Percentiles rank a stretch among this genome's conserved stretches.
These are phyloP conservation scores for Trissolcus basalis DNA, from an alignment of 1,140 invertebrate species.

Conservation along the genomic window DNA sequence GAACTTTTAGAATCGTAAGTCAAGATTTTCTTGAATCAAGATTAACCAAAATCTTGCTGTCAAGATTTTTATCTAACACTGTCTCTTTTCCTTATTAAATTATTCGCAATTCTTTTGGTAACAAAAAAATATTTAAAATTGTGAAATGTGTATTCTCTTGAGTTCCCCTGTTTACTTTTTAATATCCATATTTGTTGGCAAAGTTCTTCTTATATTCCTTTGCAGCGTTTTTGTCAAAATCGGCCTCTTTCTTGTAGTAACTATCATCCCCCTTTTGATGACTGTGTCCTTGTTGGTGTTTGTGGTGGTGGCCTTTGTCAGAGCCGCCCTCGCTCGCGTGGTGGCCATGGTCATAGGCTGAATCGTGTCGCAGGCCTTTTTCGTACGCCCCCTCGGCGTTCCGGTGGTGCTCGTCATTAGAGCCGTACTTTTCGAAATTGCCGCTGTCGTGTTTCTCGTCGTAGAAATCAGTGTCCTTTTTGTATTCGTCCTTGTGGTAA, in stretches of 20 bases:
- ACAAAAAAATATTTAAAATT: background rate
- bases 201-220: constrained; percentile 67
- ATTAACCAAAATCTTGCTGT: too few species aligned
- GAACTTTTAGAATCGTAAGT: too few species aligned
- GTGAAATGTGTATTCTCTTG: background rate
- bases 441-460: constrained; percentile 82
- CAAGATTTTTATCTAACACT: too few species aligned
- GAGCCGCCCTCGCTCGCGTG: constrained; percentile 72
- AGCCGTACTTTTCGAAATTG: constrained; percentile 78
- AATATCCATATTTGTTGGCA: constrained; percentile 61
- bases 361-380: constrained; percentile 75
- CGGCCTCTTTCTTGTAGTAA: constrained; percentile 68
- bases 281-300: constrained; percentile 70
- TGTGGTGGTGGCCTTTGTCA: constrained; percentile 73
- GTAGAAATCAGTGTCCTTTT: constrained; percentile 84
- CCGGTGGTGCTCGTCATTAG: constrained; percentile 74
- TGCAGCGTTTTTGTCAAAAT: constrained; percentile 71
- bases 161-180: background rate
- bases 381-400: constrained; percentile 72
- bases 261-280: constrained; percentile 69
- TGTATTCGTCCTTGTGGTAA: constrained; percentile 84
- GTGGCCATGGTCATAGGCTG: constrained; percentile 71
- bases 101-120: too few species aligned
- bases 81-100: too few species aligned
- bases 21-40: too few species aligned